Percentiles rank a stretch among this genome's conserved stretches.
Conservation (phyloP, 1,140 invertebrate genomes). For the Prorops nasuta region DNA sequence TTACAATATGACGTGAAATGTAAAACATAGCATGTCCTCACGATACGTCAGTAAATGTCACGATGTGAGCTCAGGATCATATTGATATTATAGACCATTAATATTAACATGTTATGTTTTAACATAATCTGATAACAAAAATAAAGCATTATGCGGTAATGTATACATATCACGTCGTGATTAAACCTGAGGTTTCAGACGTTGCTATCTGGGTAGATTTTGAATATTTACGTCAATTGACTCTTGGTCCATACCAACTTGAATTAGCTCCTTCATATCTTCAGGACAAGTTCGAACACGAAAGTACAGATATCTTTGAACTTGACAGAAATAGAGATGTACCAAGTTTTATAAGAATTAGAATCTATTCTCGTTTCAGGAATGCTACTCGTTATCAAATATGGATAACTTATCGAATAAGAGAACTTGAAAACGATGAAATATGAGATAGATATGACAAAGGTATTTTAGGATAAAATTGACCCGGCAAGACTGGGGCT, state of each 20-base stretch:
- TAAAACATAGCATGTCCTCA: too few species aligned
- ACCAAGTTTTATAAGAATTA: not conserved
- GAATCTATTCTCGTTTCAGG: not conserved
- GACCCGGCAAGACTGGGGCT: slow-evolving; percentile 2
- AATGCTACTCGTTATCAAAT: too few species aligned
- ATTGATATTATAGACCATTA: too few species aligned
- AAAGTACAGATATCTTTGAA: not conserved
- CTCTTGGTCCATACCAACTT: slow-evolving; percentile 8
- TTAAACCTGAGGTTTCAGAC: too few species aligned
- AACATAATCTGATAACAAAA: too few species aligned
- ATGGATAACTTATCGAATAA: not conserved
- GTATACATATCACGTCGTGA: too few species aligned
- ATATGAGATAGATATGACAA: not conserved
- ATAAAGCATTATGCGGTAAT: too few species aligned
- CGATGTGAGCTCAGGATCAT: too few species aligned
- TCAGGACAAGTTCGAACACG: slow-evolving; percentile 3
- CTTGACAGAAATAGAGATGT: not conserved
- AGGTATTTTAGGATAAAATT: not conserved
- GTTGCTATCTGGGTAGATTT: too few species aligned
- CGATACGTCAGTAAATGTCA: too few species aligned
- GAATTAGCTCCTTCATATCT: slow-evolving; percentile 2
- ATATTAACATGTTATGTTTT: too few species aligned
- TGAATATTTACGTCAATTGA: slow-evolving; percentile 3
- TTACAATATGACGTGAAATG: too few species aligned
- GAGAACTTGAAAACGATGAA: not conserved